Conservation (phyloP, 2,797 vertebrate species). For the Coccyzus lansbergi region DNA sequence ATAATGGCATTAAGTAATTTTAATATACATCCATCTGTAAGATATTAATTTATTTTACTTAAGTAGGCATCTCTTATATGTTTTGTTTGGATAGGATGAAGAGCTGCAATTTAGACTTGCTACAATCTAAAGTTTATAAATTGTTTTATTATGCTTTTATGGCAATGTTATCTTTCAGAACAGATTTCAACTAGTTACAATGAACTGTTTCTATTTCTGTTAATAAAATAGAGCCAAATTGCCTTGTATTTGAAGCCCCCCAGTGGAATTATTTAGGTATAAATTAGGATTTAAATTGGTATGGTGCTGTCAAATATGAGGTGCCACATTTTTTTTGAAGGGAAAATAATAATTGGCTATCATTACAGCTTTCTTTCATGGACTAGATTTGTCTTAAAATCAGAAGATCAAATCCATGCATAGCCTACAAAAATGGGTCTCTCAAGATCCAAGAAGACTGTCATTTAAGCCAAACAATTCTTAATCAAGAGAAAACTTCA, state of each 20-base stretch:
- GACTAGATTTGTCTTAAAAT: neutral
- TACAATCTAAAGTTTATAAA: neutral
- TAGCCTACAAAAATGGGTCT: neutral
- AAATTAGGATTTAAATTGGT: neutral
- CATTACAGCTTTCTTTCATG: neutral
- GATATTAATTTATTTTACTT: neutral
- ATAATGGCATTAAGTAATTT: neutral
- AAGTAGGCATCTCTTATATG: neutral
- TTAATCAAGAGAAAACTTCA: neutral
- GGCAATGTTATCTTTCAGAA: neutral
- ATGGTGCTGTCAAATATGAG: neutral
- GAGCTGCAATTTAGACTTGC: neutral
- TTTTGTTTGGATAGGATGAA: neutral
- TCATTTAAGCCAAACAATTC: neutral
- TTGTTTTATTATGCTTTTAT: neutral
- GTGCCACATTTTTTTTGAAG: neutral
- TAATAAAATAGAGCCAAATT: neutral
- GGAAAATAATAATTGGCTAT: neutral
- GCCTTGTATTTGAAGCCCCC: neutral
- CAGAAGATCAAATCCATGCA: neutral
- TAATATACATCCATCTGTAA: neutral
- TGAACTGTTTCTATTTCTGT: neutral
- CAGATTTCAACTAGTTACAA: neutral
- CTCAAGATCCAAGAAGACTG: neutral
- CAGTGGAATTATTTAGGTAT: neutral